Percentiles rank a stretch among this genome's conserved stretches.
Conservation (phyloP, 2,888 invertebrate species). For the Rhagophthalmus giganteus region DNA sequence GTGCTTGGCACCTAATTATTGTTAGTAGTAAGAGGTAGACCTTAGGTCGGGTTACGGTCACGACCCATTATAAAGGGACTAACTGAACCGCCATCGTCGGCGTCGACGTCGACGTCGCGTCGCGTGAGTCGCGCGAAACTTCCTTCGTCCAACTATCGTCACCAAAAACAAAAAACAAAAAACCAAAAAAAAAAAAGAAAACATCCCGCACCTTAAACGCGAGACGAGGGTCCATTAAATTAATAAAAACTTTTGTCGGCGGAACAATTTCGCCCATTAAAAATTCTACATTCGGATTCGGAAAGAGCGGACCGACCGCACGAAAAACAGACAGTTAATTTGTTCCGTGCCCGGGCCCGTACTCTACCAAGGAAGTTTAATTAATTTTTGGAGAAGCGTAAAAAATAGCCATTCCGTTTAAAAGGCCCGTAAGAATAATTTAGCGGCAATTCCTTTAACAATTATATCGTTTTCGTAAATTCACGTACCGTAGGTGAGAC, state of each 20-base stretch:
- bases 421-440: too few species aligned
- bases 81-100: neutral
- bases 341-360: conserved; percentile 11
- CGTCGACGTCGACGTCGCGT: too few species aligned
- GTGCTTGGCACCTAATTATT: neutral
- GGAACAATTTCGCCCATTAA: conserved; percentile 2
- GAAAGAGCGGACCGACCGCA: conserved; percentile 9
- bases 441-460: too few species aligned
- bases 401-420: conserved; percentile 8
- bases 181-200: neutral
- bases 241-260: neutral
- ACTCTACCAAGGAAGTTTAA: conserved; percentile 14
- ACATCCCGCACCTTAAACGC: neutral
- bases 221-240: neutral
- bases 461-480: too few species aligned
- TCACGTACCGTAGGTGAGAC: too few species aligned
- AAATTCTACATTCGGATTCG: conserved; percentile 11
- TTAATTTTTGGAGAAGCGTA: conserved; percentile 13
- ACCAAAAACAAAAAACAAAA: too few species aligned
- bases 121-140: too few species aligned
- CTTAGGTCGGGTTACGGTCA: neutral
- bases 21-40: neutral
- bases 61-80: neutral
- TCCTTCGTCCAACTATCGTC: too few species aligned
- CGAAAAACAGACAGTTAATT: conserved; percentile 17